phyloP scores from a whole-genome alignment of 2,113 vertebrate species.

The Oxyura jamaicensis region DNA sequence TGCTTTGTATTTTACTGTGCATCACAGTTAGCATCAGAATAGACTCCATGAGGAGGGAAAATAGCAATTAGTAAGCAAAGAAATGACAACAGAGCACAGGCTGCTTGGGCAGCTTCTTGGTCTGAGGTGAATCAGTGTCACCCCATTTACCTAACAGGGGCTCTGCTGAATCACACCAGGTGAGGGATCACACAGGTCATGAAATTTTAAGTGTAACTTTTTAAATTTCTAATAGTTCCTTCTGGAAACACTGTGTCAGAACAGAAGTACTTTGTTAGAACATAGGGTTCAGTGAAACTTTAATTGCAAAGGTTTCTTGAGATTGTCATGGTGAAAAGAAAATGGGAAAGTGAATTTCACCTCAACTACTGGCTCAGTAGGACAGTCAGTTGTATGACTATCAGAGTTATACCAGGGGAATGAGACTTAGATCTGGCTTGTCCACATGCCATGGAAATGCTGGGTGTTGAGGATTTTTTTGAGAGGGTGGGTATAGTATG shows the following conservation, averaged over 20 bases:
- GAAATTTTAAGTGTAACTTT: slow-evolving; percentile 24
- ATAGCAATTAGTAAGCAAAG: neutral
- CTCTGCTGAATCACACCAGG: neutral
- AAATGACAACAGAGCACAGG: neutral
- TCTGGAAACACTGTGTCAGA: neutral
- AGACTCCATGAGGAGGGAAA: accelerated
- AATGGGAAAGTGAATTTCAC: neutral
- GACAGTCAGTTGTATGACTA: neutral
- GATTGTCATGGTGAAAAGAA: neutral
- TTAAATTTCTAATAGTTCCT: slow-evolving; percentile 20
- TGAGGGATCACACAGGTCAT: neutral
- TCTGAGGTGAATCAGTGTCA: neutral
- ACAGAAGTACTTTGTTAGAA: slow-evolving; percentile 16
- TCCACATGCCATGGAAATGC: neutral
- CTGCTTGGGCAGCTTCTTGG: neutral
- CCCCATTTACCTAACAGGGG: neutral
- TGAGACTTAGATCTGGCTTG: neutral
- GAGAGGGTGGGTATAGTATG: accelerated
- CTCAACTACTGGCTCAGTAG: neutral
- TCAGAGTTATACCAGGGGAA: neutral
- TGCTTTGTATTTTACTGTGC: neutral
- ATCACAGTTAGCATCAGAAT: neutral
- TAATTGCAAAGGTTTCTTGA: slow-evolving; percentile 6
- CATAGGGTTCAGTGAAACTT: neutral
- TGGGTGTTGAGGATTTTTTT: neutral